phyloP scores from a whole-genome alignment of 2,113 vertebrate genomes.

The Sylvicapra grimmia region DNA sequence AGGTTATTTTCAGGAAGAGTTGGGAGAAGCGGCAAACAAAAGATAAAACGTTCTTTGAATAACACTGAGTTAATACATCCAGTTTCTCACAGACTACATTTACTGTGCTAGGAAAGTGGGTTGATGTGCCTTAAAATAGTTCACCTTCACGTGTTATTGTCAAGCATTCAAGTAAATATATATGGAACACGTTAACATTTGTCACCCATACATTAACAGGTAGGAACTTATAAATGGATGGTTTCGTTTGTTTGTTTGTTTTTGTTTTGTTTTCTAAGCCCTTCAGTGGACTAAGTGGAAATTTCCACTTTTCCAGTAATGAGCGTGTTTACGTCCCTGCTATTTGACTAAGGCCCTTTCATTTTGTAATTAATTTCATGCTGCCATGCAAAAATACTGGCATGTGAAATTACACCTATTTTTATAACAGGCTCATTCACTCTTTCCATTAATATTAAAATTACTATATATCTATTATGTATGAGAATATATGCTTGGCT shows the following conservation, averaged over 20 bases:
- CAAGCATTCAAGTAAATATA: neutral
- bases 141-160: neutral
- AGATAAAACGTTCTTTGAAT: slow-evolving; percentile 30
- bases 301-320: neutral
- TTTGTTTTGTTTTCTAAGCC: neutral
- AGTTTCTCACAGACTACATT: neutral
- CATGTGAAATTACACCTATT: neutral
- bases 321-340: neutral
- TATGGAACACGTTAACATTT: neutral
- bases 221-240: neutral
- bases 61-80: neutral
- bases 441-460: neutral
- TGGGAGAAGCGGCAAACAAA: neutral
- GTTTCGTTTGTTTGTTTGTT: neutral
- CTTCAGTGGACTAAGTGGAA: neutral
- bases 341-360: neutral
- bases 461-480: neutral
- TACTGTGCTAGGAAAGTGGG: neutral
- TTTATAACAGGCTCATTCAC: neutral
- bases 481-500: neutral
- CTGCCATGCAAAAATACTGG: neutral
- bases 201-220: neutral
- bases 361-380: neutral
- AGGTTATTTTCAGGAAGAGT: slow-evolving; percentile 16
- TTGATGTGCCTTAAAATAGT: neutral